phyloP scores from a whole-genome alignment of 2,888 invertebrate genomes.

The Labia minor region DNA sequence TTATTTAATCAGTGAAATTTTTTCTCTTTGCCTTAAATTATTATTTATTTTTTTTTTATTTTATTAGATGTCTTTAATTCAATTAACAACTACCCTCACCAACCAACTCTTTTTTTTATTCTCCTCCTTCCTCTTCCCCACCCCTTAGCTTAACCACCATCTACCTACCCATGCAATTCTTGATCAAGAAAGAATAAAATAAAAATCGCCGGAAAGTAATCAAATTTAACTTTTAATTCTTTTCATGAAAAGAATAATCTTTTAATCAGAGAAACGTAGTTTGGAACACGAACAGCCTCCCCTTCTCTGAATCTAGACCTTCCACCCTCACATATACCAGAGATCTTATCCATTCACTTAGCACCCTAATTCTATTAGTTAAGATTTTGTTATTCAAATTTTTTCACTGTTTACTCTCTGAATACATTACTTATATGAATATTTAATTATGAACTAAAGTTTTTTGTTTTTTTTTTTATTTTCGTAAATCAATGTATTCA shows the following conservation, averaged over 20 bases:
- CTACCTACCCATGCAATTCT: background rate
- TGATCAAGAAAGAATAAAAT: background rate
- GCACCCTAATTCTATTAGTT: background rate
- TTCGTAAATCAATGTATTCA: too few relatives aligned
- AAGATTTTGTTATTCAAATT: slow-evolving; percentile 5
- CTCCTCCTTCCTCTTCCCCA: too few relatives aligned
- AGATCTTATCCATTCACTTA: background rate
- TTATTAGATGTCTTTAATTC: too few relatives aligned
- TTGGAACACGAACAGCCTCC: background rate
- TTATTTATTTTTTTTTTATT: too few relatives aligned
- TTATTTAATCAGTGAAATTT: too few relatives aligned
- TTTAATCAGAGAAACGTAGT: background rate
- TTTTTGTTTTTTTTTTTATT: too few relatives aligned
- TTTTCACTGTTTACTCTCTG: background rate
- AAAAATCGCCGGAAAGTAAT: slow-evolving; percentile 2
- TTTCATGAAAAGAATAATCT: background rate
- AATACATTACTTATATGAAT: background rate
- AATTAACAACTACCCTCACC: too few relatives aligned
- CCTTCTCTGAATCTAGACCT: too few relatives aligned
- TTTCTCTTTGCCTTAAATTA: too few relatives aligned
- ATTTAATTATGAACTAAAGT: background rate
- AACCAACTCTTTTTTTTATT: too few relatives aligned
- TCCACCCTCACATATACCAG: too few relatives aligned
- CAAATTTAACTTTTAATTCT: slow-evolving; percentile 7
- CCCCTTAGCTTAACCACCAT: too few relatives aligned